phyloP scores from a whole-genome alignment of 1,140 invertebrate genomes.

The Pectinophora gossypiella region DNA sequence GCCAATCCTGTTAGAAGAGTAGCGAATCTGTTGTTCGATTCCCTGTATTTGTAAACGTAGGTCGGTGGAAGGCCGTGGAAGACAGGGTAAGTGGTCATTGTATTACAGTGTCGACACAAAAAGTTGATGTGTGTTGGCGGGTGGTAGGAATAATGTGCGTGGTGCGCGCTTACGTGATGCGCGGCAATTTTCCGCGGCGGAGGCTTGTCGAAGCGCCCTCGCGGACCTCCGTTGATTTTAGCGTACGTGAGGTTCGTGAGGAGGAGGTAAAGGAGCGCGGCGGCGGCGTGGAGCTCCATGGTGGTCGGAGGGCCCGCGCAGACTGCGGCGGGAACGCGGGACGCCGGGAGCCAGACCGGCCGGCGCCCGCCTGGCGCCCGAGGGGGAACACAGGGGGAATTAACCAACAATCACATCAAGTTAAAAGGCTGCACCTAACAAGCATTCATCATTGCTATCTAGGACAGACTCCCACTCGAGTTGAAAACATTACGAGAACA shows the following conservation, averaged over 20 bases:
- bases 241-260: slow-evolving; percentile 24
- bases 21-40: slow-evolving; percentile 43
- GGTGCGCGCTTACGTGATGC: slow-evolving; percentile 44
- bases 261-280: slow-evolving; percentile 19
- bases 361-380: slow-evolving; percentile 33
- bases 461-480: too few species aligned
- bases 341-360: slow-evolving; percentile 37
- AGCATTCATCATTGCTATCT: too few species aligned
- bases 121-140: slow-evolving; percentile 46
- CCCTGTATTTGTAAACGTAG: slow-evolving; percentile 55
- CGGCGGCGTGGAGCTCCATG: slow-evolving; percentile 31
- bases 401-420: too few species aligned
- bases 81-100: slow-evolving; percentile 45
- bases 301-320: slow-evolving; percentile 48
- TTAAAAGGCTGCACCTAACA: too few species aligned
- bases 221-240: slow-evolving; percentile 47
- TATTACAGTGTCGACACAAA: slow-evolving; percentile 46
- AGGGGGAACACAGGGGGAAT: too few species aligned
- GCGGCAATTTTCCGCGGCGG: not conserved
- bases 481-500: too few species aligned
- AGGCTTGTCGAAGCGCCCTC: slow-evolving; percentile 28
- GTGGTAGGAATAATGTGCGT: slow-evolving; percentile 55
- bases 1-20: slow-evolving; percentile 49
- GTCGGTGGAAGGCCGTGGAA: slow-evolving; percentile 50
- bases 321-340: slow-evolving; percentile 46